These are phyloP conservation scores for Agonopterix arenella DNA, from an alignment of 2,888 invertebrate genomes.

Conservation along the genomic window DNA sequence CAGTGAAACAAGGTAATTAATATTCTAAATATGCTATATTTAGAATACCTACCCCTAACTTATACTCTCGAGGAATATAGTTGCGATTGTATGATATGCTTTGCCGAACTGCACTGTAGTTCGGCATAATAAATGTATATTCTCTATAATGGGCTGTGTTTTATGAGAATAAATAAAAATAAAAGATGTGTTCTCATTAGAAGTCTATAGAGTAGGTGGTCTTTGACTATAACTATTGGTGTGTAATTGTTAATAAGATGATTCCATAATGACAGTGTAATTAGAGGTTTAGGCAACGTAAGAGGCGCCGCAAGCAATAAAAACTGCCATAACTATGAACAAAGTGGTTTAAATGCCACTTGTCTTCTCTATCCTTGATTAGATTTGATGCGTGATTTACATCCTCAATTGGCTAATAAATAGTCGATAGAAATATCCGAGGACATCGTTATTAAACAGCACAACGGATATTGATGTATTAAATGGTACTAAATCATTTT, in stretches of 20 bases:
- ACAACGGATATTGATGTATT: not conserved
- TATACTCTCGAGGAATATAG: no score
- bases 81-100: no score
- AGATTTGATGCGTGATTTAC: constrained; percentile 32
- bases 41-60: no score
- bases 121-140: no score
- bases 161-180: no score
- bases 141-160: no score
- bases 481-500: not conserved
- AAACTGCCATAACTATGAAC: constrained; percentile 25
- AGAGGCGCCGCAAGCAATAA: constrained; percentile 30
- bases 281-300: constrained; percentile 40
- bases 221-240: not conserved
- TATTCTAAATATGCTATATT: no score
- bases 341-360: constrained; percentile 34
- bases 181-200: no score
- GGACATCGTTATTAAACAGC: not conserved
- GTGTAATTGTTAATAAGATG: constrained; percentile 31
- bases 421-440: not conserved
- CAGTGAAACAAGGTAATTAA: no score
- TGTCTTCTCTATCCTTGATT: constrained; percentile 19
- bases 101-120: no score
- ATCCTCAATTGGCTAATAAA: constrained; percentile 37
- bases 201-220: no score
- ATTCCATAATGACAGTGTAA: constrained; percentile 40